A percentile compares a stretch with the other conserved stretches of the same genome.
phyloP scores from a whole-genome alignment of 2,797 vertebrate genomes.

The Tympanoctomys barrerae region DNA sequence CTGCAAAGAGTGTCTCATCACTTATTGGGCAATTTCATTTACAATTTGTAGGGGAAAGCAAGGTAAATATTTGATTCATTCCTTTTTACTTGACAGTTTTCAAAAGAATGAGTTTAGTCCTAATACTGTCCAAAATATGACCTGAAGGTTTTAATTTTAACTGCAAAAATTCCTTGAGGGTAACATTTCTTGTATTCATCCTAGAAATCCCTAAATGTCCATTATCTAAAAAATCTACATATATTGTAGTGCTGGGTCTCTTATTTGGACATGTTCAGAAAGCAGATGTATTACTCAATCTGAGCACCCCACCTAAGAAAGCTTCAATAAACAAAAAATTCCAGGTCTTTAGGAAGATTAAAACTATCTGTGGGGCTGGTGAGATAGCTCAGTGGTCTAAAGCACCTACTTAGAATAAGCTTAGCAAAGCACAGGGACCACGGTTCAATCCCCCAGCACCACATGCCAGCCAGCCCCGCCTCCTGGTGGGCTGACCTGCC shows the following conservation, averaged over 20 bases:
- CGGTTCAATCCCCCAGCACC: too few relatives aligned
- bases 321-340: slow-evolving; percentile 26
- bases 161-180: not conserved
- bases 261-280: not conserved
- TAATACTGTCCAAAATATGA: not conserved
- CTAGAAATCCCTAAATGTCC: not conserved
- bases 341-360: slow-evolving; percentile 55
- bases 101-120: not conserved
- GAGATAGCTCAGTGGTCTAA: too few relatives aligned
- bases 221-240: not conserved
- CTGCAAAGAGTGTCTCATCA: not conserved
- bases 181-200: not conserved
- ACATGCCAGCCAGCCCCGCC: too few relatives aligned
- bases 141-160: slow-evolving; percentile 3
- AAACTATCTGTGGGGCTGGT: not conserved
- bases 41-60: not conserved
- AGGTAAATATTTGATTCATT: slow-evolving; percentile 26
- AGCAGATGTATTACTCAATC: slow-evolving; percentile 28
- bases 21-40: not conserved
- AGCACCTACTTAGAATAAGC: too few relatives aligned
- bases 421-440: too few relatives aligned
- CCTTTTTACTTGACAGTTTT: not conserved
- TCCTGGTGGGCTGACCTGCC: too few relatives aligned
- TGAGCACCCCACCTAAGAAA: slow-evolving; percentile 58
- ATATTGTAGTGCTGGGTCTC: not conserved